Percentiles rank a stretch among this genome's conserved stretches.
These are phyloP conservation scores for Glaucomys volans DNA, from an alignment of 2,113 vertebrate genomes.

Conservation along the genomic window DNA sequence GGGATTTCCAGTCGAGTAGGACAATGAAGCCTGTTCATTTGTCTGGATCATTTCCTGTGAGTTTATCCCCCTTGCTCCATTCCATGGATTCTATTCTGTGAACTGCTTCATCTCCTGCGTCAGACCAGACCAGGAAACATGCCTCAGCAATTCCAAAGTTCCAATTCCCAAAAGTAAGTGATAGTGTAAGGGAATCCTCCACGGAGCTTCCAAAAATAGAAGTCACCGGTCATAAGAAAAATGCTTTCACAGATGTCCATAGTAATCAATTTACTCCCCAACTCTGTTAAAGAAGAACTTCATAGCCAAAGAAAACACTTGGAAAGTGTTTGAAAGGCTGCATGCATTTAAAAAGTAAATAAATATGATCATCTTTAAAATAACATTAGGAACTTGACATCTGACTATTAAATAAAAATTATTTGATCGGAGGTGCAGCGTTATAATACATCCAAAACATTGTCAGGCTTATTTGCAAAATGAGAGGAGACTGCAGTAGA, in stretches of 20 bases:
- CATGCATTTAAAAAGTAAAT: not conserved
- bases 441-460: not conserved
- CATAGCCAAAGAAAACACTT: not conserved
- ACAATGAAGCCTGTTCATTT: conserved; percentile 74
- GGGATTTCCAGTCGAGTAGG: conserved; percentile 74
- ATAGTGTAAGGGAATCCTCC: too few species aligned
- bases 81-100: not conserved
- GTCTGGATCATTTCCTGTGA: conserved; percentile 75
- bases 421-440: not conserved
- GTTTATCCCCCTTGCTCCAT: conserved; percentile 64
- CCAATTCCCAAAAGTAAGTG: conserved; percentile 69
- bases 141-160: conserved; percentile 72
- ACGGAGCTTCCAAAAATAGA: fast-evolving
- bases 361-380: not conserved
- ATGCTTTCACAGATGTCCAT: not conserved
- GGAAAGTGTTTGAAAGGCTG: not conserved
- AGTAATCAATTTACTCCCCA: not conserved
- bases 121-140: conserved; percentile 72
- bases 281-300: not conserved
- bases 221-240: not conserved
- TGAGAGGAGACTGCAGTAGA: not conserved
- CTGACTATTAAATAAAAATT: not conserved
- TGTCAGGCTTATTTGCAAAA: not conserved
- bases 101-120: conserved; percentile 62
- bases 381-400: not conserved